Base-by-base conservation (phyloP, 1,140 invertebrate genomes). In the Drosophila bocki region DNA sequence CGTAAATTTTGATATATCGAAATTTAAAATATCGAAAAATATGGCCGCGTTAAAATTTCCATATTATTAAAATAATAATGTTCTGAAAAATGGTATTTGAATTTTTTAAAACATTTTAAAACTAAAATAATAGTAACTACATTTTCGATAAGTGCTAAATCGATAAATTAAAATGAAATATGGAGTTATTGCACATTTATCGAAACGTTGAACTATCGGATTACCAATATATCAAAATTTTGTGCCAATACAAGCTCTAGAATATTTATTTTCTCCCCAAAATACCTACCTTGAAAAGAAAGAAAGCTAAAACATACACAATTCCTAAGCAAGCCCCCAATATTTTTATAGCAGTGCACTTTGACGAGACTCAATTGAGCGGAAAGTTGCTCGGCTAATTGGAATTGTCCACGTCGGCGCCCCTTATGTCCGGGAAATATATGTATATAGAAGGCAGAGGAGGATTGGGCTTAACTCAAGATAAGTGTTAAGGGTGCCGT, bases 381-480 rank as follows among this genome's bases (percentile, higher is more conserved):
- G 48, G 32, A 70, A 70, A 70, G 48, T 56, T 53, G 62, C 33
- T 37, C 62, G 15, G 39, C 48, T 70, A 70, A 70, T 70, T 70
- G 67, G 67, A 56, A 68, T 41, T 33, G 44, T 68, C 35, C 65
- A 68, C n/a, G 35, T 68, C 64, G 60, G 15, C 45, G 60, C 15
- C 29, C 35, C 47, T 47, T 48, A 26, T 45, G 62, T 54, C 41
- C 62, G 61, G 48, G 15, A 39, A 37, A 45, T 39, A 41, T 22
- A 29, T 33, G 32, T 47, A 22, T 33, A 39, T 17, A 39, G 32
- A 29, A 65, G 39, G 12, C 22, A 32, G 5, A 22, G 3, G 7
- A 33, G 19, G 9, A 26, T 19, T 7, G 33, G 7, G 19, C 7
- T 39, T 7, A n/a, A 17, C 35, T 19, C 15, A 53, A 35, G 61